Evolutionary conservation across 2,113 vertebrate species (phyloP).

Genomic region (Ptilorrhoa leucosticta): DNA sequence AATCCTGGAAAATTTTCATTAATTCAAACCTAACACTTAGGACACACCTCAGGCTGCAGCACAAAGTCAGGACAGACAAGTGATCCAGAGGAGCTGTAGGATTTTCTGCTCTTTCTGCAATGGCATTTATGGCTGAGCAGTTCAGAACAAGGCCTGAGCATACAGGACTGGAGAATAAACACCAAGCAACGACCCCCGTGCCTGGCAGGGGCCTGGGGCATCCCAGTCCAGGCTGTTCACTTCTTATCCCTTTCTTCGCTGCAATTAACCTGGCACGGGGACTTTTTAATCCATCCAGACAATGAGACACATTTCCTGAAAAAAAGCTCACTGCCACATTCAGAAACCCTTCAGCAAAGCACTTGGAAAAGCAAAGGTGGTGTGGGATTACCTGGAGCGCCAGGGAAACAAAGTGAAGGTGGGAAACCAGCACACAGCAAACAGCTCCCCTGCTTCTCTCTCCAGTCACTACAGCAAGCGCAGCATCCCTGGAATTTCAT

Average conservation of each 20-base stretch:
- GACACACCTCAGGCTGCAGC: not conserved
- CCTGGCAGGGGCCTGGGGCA: not conserved
- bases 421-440: not conserved
- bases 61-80: not conserved
- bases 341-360: not conserved
- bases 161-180: not conserved
- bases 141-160: not conserved
- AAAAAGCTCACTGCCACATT: not conserved
- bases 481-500: not conserved
- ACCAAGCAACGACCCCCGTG: not conserved
- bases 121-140: not conserved
- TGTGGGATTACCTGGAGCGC: not conserved
- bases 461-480: not conserved
- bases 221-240: not conserved
- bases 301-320: not conserved
- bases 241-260: not conserved
- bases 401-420: not conserved
- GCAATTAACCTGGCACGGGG: not conserved
- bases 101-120: not conserved
- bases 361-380: not conserved
- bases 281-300: not conserved
- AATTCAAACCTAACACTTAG: no score
- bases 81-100: not conserved
- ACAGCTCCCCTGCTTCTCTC: not conserved
- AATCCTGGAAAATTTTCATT: no score